phyloP scores from a whole-genome alignment of 1,140 invertebrate species.

The Drosophila leontia region DNA sequence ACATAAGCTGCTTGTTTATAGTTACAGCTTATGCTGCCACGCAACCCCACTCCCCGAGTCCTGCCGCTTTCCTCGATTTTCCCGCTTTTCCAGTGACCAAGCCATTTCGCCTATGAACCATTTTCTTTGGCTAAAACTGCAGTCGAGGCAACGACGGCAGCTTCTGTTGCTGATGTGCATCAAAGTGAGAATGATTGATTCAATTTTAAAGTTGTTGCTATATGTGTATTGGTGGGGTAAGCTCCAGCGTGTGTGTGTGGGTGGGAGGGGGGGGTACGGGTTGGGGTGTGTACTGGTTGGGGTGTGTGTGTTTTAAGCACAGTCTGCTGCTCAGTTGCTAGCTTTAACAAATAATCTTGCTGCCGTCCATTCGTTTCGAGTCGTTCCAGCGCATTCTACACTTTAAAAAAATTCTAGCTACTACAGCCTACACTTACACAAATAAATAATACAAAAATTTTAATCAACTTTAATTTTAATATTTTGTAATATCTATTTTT shows the following conservation, averaged over 20 bases:
- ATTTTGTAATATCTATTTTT: not conserved
- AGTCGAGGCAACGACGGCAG: slow-evolving; percentile 69
- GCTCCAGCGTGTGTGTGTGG: slow-evolving; percentile 11
- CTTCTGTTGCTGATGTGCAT: slow-evolving; percentile 84
- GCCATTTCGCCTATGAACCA: slow-evolving; percentile 57
- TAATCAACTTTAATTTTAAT: not conserved
- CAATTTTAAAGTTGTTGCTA: slow-evolving; percentile 82
- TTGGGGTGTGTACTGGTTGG: slow-evolving; percentile 7
- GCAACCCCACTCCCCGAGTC: slow-evolving; percentile 23
- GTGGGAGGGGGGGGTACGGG: not conserved
- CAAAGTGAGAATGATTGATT: slow-evolving; percentile 85
- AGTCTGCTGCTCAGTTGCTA: slow-evolving; percentile 59
- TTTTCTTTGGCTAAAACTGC: slow-evolving; percentile 76
- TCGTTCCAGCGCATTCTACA: slow-evolving; percentile 23
- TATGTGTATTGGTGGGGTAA: slow-evolving; percentile 43
- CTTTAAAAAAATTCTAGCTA: not conserved
- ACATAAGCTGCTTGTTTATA: slow-evolving; percentile 84
- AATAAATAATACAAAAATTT: not conserved
- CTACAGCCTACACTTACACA: fast-evolving
- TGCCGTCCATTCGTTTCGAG: slow-evolving; percentile 69
- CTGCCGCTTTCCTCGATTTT: not conserved
- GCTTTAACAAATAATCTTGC: slow-evolving; percentile 74
- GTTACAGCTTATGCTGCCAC: slow-evolving; percentile 81
- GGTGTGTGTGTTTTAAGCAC: slow-evolving; percentile 57
- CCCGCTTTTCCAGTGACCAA: slow-evolving; percentile 29